Evolutionary conservation across 2,797 vertebrate species (phyloP), one percentile per base, ranked within the genome.

Genomic region (Acanthiza pusilla): DNA sequence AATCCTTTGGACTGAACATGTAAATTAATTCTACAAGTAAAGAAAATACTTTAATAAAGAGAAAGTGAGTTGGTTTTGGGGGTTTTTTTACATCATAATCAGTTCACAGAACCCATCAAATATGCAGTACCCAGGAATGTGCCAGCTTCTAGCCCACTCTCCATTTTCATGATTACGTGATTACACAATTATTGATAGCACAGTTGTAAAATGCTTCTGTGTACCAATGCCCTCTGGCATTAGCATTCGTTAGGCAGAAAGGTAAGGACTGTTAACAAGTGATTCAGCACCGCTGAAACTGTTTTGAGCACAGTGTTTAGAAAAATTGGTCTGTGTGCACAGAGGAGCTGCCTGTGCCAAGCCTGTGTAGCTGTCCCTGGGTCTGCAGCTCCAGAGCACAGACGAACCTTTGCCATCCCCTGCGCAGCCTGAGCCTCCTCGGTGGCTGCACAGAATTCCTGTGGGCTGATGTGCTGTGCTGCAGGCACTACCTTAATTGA

Each of bases 171-270:
- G 21, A 76, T 94, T 87, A 65, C 47, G 36, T 51, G 60, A 85
- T 85, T 90, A 84, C 86, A 50, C 74, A 91, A 16, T 91, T 93
- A 90, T 32, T 92, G 70, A 75, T 96, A 55, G 32, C 65, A 55
- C 19, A 54, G 40, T 70, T 95, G 77, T 72, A 85, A 93, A 93
- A 83, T 61, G 32, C 34, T 84, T 84, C n/a, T n/a, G 4, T 70
- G 5, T 70, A 27, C 32, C 47, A 61, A 10, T 54, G 62, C 51
- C 42, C 54, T 76, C 48, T 47, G 62, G 50, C 63, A 54, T 82
- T 66, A 60, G 22, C 7, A 3, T 79, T 73, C 16, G 10, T 63
- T 75, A 78, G 55, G 25, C 45, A 72, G 83, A 66, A 91, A 57
- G 61, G 45, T 82, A 55, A 67, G 62, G 23, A 26, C 38, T 62